Conservation (phyloP, 2,888 invertebrate species). For the Pycnomerus fuliginosus region DNA sequence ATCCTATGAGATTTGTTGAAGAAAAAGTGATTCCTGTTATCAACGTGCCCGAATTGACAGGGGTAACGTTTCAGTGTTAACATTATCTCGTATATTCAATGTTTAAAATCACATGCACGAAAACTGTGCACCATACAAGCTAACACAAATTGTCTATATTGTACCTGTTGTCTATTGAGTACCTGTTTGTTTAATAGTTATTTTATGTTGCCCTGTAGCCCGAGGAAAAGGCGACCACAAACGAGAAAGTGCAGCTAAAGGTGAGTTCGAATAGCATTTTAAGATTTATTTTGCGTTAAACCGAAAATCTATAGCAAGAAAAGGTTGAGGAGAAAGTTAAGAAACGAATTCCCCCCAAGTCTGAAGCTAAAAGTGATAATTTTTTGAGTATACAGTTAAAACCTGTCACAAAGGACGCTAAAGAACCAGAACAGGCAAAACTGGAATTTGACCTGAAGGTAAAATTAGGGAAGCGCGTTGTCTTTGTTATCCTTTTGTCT, state of each 20-base stretch:
- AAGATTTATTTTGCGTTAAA: too few species aligned
- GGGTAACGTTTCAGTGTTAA: background rate
- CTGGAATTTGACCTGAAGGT: conserved; percentile 48
- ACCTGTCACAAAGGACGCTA: conserved; percentile 55
- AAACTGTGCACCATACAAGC: too few species aligned
- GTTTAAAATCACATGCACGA: too few species aligned
- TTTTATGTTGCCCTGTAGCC: conserved; percentile 22
- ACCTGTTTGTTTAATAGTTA: too few species aligned
- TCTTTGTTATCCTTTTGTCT: conserved; percentile 8
- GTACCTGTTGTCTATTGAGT: conserved; percentile 22
- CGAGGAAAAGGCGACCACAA: conserved; percentile 33
- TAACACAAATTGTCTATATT: conserved; percentile 18
- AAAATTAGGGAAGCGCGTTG: too few species aligned
- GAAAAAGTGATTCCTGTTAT: conserved; percentile 26
- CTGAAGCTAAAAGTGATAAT: conserved; percentile 56
- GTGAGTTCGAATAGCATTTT: too few species aligned
- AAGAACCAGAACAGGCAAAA: conserved; percentile 47
- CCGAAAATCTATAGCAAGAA: too few species aligned
- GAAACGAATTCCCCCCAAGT: conserved; percentile 53
- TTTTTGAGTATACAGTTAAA: conserved; percentile 64
- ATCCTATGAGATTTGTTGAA: conserved; percentile 36
- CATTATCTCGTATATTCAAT: too few species aligned
- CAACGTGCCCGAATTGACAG: conserved; percentile 10
- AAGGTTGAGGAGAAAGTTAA: conserved; percentile 36
- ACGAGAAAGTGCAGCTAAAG: conserved; percentile 33